Conservation (phyloP, 2,797 vertebrate genomes). For the Sebastes aleutianus region DNA sequence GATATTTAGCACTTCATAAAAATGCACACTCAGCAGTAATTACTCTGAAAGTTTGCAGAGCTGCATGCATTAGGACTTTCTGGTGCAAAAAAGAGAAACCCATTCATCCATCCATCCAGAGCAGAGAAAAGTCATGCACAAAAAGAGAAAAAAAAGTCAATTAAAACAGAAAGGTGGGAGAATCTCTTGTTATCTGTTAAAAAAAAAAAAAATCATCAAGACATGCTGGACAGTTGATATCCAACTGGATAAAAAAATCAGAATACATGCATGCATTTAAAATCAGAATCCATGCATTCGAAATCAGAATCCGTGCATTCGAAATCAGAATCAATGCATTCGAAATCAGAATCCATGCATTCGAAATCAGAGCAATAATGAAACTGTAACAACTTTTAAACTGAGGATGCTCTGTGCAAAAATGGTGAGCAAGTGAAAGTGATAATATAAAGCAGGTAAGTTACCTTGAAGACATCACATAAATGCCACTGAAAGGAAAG, state of each 20-base stretch:
- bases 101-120: constrained; percentile 34
- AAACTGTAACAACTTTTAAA: constrained; percentile 12
- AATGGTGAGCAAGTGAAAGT: constrained; percentile 65
- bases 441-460: constrained; percentile 86
- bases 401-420: constrained; percentile 58
- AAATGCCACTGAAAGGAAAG: constrained; percentile 96
- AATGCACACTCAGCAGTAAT: constrained; percentile 82
- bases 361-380: constrained; percentile 20
- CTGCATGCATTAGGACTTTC: constrained; percentile 58
- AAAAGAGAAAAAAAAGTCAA: constrained; percentile 17
- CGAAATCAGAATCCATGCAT: constrained; percentile 37
- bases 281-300: constrained; percentile 1
- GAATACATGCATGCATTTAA: too few relatives aligned
- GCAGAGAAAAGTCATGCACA: constrained; percentile 41
- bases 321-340: constrained; percentile 36
- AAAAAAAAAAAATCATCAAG: constrained; percentile 3
- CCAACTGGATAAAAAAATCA: background rate
- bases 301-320: too few relatives aligned
- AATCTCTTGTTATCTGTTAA: background rate
- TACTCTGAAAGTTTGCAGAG: constrained; percentile 70
- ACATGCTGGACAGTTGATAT: constrained; percentile 19
- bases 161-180: too few relatives aligned
- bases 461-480: constrained; percentile 99
- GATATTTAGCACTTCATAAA: constrained; percentile 53
- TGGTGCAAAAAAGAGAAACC: constrained; percentile 52